These are phyloP conservation scores for Acromyrmex heyeri DNA, from an alignment of 1,140 invertebrate species.

Conservation along the genomic window DNA sequence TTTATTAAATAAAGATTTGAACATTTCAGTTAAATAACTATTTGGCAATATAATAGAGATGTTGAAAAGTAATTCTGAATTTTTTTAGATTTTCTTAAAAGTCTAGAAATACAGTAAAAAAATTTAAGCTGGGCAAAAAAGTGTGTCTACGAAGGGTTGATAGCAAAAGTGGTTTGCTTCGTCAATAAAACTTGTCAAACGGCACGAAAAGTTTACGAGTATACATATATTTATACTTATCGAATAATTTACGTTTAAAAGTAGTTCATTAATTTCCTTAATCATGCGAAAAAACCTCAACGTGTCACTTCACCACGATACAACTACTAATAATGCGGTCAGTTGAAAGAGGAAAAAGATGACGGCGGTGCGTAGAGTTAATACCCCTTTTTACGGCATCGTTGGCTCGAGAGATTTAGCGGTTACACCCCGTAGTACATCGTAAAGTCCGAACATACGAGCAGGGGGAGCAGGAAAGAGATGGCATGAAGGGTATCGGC, in stretches of 20 bases:
- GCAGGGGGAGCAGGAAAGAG: not conserved
- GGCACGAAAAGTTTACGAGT: too few relatives aligned
- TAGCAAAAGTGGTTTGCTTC: too few relatives aligned
- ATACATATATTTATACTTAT: not conserved
- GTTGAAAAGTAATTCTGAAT: too few relatives aligned
- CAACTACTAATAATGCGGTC: constrained; percentile 42
- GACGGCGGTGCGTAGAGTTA: constrained; percentile 46
- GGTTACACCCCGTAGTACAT: constrained; percentile 58
- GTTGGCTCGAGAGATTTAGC: constrained; percentile 58
- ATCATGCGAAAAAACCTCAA: constrained; percentile 4
- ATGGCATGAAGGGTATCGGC: not conserved
- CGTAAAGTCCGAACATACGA: constrained; percentile 42
- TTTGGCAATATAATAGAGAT: too few relatives aligned
- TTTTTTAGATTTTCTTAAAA: too few relatives aligned
- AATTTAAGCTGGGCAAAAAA: too few relatives aligned
- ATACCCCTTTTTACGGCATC: constrained; percentile 60
- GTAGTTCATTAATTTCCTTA: not conserved
- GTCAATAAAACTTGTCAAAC: not conserved
- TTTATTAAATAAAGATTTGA: too few relatives aligned
- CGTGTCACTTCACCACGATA: not conserved
- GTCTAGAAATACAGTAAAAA: too few relatives aligned
- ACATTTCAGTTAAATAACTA: too few relatives aligned
- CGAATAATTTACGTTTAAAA: not conserved
- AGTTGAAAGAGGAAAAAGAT: not conserved
- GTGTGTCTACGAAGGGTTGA: too few relatives aligned